Evolutionary conservation across 2,888 invertebrate genomes (phyloP), one percentile per base, ranked within the genome.

Genomic region (Eristalinus aeneus): DNA sequence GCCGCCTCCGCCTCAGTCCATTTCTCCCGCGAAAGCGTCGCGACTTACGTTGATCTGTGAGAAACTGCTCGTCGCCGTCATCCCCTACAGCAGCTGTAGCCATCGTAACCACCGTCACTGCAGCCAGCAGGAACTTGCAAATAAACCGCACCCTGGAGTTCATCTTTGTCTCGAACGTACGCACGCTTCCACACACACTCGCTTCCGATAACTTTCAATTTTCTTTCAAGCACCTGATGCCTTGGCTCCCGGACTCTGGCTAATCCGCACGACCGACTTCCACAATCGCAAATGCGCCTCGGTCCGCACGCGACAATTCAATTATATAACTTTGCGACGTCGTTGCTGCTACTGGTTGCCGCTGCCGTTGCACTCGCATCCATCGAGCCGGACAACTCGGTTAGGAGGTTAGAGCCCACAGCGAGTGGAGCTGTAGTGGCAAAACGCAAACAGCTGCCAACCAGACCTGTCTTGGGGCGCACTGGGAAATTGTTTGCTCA

Each of bases 231-330:
- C 65, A 73, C 56, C 67, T 69, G 76, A 63, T 27, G 56, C 22
- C 73, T 65, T 36, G 39, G 60, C 58, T 32, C 16, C 64, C 36
- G 53, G 65, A 31, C 60, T 8, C 53, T 53, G 46, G 11, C 31
- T 73, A 81, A 76, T 86, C 86, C 86, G 86, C 86, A 86, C 86
- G 74, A 86, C 74, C 86, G 86, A 74, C 81, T 81, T 78, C 81
- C 81, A 81, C 81, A 82, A 86, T 86, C 31, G 67, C 86, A 82
- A 86, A 86, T 86, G 86, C 82, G 71, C 74, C 81, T 56, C 77
- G 23, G 64, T 61, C 81, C 71, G 77, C 86, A 82, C 86, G 81
- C 81, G 81, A 82, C 86, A 86, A 82, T 86, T 86, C 86, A 86
- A 86, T 86, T 86, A 86, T 86, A 86, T 86, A 86, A 86, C 81